Base-by-base conservation (phyloP, 2,113 vertebrate species). In the Micronycteris hirsuta region DNA sequence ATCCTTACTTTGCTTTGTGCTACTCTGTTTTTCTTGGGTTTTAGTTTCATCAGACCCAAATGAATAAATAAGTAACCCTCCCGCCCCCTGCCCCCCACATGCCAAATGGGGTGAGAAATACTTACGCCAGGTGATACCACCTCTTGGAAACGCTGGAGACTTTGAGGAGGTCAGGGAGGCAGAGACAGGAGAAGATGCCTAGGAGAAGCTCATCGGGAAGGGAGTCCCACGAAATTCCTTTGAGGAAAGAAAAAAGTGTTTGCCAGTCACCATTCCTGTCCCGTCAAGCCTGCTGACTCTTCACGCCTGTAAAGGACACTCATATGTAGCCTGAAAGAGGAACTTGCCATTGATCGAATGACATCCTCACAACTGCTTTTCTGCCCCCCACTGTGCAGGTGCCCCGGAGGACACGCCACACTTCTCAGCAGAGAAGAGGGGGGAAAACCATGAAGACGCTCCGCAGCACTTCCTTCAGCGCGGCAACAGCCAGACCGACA, bases 181-280 rank as follows among this genome's bases (percentile, higher is more conserved):
- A 98, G 4, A 99, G 98, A 94, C 95, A 98, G 7, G 97, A 98
- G 87, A 99, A 98, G 97, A 99, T 98, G 43, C 98, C 97, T 83
- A 99, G 92, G 4, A 99, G 98, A 76, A 99, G 97, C 96, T 99
- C 99, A 8, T 99, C 99, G 0, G 99, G 99, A 4, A 99, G 98
- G 0, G 97, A 97, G 96, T 99, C 98, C 99, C 99, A 99, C 8
- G 98, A 99, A 76, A 99, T 19, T n/a, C 97, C 99, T 99, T 93
- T 1, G 14, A 20, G 36, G 43, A 33, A 19, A 56, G 22, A 90
- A 63, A 70, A 4, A 31, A 47, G 36, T 13, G 45, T n/a, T 49
- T 92, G 38, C 9, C 52, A 7, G 24, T 67, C n/a, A 81, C n/a
- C 6, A 24, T 41, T 71, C 65, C 65, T n/a, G 73, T 14, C 26